Evolutionary conservation across 2,797 vertebrate genomes (phyloP), one percentile per base, ranked within the genome.

Genomic region (Sandelia bainsii): DNA sequence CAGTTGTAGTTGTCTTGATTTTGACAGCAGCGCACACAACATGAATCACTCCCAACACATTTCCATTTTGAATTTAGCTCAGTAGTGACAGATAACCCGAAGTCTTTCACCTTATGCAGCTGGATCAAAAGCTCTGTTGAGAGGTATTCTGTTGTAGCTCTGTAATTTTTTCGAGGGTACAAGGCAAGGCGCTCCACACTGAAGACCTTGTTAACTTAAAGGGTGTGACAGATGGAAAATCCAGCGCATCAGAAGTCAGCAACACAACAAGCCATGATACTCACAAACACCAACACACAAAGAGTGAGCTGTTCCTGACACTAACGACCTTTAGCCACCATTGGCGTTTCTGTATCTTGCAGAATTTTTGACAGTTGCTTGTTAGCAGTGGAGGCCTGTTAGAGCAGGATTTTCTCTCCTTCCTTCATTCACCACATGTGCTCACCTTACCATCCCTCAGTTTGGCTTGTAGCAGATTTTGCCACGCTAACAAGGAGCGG

Each of bases 291-390:
- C 59, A 25, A 57, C 32, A 66, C 32, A 45, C 29, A 50, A 23
- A 48, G 17, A 67, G 62, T 6, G 49, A 72, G 59, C 75, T 32
- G 14, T 50, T 73, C 50, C 72, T 85, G 76, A 86, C 88, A 88
- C 83, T 79, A 87, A 88, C 32, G 42, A 91, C 87, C 90, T 88
- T 82, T 66, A 81, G 67, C 75, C 66, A 74, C 49, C 70, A 69
- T 10, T 51, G 75, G 57, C 1, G 40, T 67, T 34, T 54, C 62
- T 54, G 70, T 77, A 68, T 83, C 69, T 65, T 8, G 63, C 64
- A 62, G 62, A 81, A 72, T 83, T 80, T 91, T 60, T 76, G 80
- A 86, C 84, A 77, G 64, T 68, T 81, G 90, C 92, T 94, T 70
- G 77, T 93, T 94, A 93, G 89, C 61, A 27, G 77, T 0, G 4